Conservation (phyloP, 2,888 invertebrate species). For the Mayetiola destructor region DNA sequence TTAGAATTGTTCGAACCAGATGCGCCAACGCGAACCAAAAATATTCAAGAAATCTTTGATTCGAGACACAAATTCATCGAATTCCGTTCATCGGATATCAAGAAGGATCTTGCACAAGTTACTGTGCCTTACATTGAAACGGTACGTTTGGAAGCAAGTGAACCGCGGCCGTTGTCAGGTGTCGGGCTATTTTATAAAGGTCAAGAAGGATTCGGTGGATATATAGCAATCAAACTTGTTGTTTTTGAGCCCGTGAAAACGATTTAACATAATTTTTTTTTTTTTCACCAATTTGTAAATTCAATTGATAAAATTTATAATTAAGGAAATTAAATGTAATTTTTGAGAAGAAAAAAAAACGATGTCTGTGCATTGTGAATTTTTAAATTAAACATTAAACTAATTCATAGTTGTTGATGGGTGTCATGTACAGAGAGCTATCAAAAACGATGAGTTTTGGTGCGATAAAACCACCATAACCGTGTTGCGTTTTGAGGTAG, state of each 20-base stretch:
- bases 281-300: not conserved
- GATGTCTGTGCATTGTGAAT: no score
- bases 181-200: slow-evolving; percentile 41
- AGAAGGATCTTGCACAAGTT: slow-evolving; percentile 40
- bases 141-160: slow-evolving; percentile 36
- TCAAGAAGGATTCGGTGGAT: slow-evolving; percentile 37
- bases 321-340: not conserved
- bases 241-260: slow-evolving; percentile 32
- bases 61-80: slow-evolving; percentile 35
- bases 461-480: not conserved
- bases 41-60: slow-evolving; percentile 28
- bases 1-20: slow-evolving; percentile 29
- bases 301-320: not conserved
- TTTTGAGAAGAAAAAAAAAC: not conserved
- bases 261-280: not conserved
- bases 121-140: slow-evolving; percentile 43
- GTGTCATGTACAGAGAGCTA: not conserved
- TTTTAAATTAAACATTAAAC: no score
- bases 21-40: slow-evolving; percentile 26
- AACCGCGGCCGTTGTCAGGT: slow-evolving; percentile 37
- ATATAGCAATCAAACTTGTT: slow-evolving; percentile 36
- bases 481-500: not conserved
- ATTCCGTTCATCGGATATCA: slow-evolving; percentile 38
- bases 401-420: not conserved
- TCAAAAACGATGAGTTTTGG: not conserved